Base-by-base conservation (phyloP, 2,113 vertebrate genomes). In the Stegostoma tigrinum region DNA sequence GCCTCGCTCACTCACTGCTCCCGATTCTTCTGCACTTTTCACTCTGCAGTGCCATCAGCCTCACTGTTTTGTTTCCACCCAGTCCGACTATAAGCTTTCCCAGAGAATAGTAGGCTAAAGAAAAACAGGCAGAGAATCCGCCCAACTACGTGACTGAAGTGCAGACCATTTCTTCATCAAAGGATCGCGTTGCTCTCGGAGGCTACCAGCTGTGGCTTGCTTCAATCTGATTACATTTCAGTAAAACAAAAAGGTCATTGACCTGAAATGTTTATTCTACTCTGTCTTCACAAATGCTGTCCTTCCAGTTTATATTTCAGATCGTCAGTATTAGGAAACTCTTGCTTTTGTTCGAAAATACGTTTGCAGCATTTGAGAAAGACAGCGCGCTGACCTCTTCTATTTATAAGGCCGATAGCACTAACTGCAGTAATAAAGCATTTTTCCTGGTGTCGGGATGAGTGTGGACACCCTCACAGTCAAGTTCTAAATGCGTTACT, bases 61-160 rank as follows among this genome's bases (percentile, higher is more conserved):
- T 94, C 42, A 48, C 66, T 64, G 89, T 66, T 93, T 93, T 93
- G 61, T 42, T 67, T 66, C 34, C 89, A 72, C 93, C 14, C 8
- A 70, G 93, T 48, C 67, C 66, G 93, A 95, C 93, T 95, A 95
- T 42, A 48, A 95, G 64, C 67, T 95, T 95, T 95, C 42, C 93
- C 93, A 95, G 93, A 70, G 93, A 94, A 70, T 27, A 0, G n/a
- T 21, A 48, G 67, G 24, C 7, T 15, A 15, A 21, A 21, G 2
- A 21, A 21, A 6, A 89, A 8, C 45, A 38, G 42, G 42, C 19
- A 45, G 38, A 48, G 67, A 48, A 72, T 24, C 66, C 67, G n/a
- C 91, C 90, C 90, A 93, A 38, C 6, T 66, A 38, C 55, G 42
- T n/a, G 30, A 23, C 67, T 42, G 67, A 8, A 68, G 48, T 0